phyloP scores from a whole-genome alignment of 1,140 invertebrate species.

The Brachionus rotundiformis region DNA sequence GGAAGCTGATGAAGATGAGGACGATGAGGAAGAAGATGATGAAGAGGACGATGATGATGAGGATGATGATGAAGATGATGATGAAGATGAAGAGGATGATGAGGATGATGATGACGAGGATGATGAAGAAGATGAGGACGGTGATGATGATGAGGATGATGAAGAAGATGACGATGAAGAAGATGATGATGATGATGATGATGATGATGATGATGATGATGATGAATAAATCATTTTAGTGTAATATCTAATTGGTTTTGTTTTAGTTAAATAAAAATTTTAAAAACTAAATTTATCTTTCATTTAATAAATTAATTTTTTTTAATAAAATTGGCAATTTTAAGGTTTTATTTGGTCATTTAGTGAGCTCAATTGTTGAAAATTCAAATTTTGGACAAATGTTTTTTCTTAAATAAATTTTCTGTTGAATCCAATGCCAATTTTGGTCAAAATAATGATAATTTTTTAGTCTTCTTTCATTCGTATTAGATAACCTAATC shows the following conservation, averaged over 20 bases:
- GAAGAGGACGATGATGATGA: constrained; percentile 34
- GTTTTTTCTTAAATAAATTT: no score
- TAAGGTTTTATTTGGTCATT: no score
- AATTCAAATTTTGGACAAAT: no score
- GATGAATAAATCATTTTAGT: constrained; percentile 12
- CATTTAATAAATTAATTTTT: neutral
- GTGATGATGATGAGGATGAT: constrained; percentile 3
- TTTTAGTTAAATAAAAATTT: neutral
- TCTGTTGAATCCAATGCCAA: no score
- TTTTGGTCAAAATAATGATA: no score
- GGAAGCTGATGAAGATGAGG: constrained; percentile 10
- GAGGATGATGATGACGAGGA: constrained; percentile 34
- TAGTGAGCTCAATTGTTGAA: no score
- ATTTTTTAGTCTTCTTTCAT: no score
- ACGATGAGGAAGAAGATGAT: constrained; percentile 21
- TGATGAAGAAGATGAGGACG: constrained; percentile 25
- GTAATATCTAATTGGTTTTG: neutral
- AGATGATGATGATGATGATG: constrained; percentile 11
- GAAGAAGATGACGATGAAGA: neutral
- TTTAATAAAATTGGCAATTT: no score
- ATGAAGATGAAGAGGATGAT: neutral
- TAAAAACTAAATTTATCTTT: neutral
- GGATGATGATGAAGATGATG: constrained; percentile 20
- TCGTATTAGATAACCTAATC: no score
- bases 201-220: constrained; percentile 6